These are phyloP conservation scores for Micrastur ruficollis DNA, from an alignment of 2,797 vertebrate genomes.

Conservation along the genomic window DNA sequence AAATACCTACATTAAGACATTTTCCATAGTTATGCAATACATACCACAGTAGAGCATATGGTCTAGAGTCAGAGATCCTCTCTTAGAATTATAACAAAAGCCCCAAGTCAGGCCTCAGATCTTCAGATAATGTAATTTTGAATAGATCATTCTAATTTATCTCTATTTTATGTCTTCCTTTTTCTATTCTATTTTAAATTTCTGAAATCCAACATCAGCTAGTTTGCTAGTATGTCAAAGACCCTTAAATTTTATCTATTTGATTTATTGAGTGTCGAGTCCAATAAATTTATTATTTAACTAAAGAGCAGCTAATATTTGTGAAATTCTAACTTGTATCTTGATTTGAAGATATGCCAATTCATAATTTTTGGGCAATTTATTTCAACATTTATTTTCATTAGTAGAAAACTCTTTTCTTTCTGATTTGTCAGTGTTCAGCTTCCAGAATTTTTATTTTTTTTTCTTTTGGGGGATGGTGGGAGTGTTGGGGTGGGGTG, in stretches of 20 bases:
- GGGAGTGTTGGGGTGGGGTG: background rate
- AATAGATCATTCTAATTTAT: background rate
- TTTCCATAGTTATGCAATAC: constrained; percentile 61
- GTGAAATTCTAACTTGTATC: background rate
- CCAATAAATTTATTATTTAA: background rate
- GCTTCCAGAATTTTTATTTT: background rate
- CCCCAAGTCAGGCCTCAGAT: background rate
- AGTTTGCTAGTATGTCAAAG: background rate
- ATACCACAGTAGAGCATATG: constrained; percentile 35
- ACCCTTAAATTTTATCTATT: background rate
- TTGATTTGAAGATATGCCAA: background rate
- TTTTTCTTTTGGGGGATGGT: background rate
- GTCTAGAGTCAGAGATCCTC: constrained; percentile 12
- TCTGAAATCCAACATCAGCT: background rate
- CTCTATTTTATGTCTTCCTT: background rate
- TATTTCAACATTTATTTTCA: background rate
- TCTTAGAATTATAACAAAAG: background rate
- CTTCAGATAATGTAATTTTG: constrained; percentile 1
- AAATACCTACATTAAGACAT: constrained; percentile 65
- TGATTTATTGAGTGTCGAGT: background rate
- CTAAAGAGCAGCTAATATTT: background rate
- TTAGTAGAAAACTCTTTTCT: background rate
- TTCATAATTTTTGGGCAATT: background rate
- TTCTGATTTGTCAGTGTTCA: background rate
- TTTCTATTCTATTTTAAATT: background rate